Conservation (phyloP, 1,140 invertebrate genomes). For the Gerris buenoi region DNA sequence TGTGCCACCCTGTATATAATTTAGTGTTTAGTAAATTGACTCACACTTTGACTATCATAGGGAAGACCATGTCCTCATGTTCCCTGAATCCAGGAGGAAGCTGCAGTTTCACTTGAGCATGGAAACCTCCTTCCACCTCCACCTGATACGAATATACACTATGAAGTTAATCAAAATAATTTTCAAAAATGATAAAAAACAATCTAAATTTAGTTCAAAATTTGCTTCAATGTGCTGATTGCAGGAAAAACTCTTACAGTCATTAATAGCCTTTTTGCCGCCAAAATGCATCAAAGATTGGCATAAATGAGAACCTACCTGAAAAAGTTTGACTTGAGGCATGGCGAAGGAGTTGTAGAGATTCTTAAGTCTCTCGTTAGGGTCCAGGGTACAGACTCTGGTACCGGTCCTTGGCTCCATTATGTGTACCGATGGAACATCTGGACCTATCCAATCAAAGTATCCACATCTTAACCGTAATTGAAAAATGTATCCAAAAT, state of each 20-base stretch:
- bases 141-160: constrained; percentile 26
- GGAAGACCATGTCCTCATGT: constrained; percentile 64
- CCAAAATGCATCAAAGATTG: no score
- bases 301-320: constrained; percentile 31
- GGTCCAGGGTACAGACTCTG: constrained; percentile 39
- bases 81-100: constrained; percentile 61
- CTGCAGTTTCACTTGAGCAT: constrained; percentile 46
- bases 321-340: constrained; percentile 42
- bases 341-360: constrained; percentile 35
- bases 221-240: no score
- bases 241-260: no score
- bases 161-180: no score
- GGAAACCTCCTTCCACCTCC: constrained; percentile 35
- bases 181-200: no score
- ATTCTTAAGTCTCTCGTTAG: constrained; percentile 34
- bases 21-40: no score
- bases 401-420: constrained; percentile 38
- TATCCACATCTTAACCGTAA: neutral
- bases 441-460: constrained; percentile 34
- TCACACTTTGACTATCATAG: constrained; percentile 64
- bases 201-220: no score
- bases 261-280: no score
- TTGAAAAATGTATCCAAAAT: neutral
- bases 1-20: no score
- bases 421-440: constrained; percentile 44